Evolutionary conservation across 2,888 invertebrate genomes (phyloP).

Genomic region (Leucoptera coffeella): DNA sequence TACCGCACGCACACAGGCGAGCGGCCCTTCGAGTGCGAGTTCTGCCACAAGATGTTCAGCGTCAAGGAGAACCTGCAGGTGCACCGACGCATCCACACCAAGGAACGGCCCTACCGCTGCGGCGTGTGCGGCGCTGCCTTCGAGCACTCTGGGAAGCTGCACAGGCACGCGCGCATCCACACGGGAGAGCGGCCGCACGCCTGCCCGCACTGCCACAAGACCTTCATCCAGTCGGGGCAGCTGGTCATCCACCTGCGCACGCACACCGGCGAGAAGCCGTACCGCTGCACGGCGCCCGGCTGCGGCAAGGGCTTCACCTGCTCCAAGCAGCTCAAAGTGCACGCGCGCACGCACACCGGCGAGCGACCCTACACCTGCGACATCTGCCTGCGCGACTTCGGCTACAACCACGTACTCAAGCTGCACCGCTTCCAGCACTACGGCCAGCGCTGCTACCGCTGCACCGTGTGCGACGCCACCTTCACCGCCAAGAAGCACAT

Average conservation of each 20-base stretch:
- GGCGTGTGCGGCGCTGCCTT: constrained; percentile 84
- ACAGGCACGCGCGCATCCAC: constrained; percentile 86
- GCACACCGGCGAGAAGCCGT: constrained; percentile 84
- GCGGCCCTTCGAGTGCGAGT: constrained; percentile 86
- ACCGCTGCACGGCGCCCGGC: constrained; percentile 70
- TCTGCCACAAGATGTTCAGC: constrained; percentile 87
- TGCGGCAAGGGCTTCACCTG: constrained; percentile 90
- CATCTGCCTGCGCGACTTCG: constrained; percentile 85
- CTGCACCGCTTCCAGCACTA: constrained; percentile 86
- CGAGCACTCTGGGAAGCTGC: constrained; percentile 85
- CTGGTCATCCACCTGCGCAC: constrained; percentile 87
- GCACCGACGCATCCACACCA: constrained; percentile 84
- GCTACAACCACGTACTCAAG: constrained; percentile 87
- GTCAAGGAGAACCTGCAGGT: constrained; percentile 90
- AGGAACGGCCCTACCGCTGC: constrained; percentile 86
- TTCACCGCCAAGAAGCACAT: constrained; percentile 87
- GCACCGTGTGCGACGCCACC: constrained; percentile 85
- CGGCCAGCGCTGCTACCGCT: constrained; percentile 88
- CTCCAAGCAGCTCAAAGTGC: constrained; percentile 86
- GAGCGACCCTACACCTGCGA: constrained; percentile 89
- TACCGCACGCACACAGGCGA: constrained; percentile 89
- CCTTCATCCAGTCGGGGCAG: constrained; percentile 87
- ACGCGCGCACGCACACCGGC: constrained; percentile 85
- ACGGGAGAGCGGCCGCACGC: constrained; percentile 88
- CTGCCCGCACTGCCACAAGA: constrained; percentile 81